These are phyloP conservation scores for Saguinus imperator DNA, from an alignment of 2,113 vertebrate genomes.

Conservation along the genomic window DNA sequence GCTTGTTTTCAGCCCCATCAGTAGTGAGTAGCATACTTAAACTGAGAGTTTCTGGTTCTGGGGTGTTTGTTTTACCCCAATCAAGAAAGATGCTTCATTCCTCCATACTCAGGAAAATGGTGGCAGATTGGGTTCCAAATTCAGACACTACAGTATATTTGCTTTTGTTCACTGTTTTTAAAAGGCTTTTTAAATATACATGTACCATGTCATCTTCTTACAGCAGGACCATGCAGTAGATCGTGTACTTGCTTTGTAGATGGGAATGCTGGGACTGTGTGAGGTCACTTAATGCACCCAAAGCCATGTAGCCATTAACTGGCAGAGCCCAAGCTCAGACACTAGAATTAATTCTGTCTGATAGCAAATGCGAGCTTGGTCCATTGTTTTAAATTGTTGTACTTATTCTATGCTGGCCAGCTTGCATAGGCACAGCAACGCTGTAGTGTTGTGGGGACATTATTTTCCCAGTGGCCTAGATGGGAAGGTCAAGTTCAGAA, in stretches of 20 bases:
- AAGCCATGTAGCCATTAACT: not conserved
- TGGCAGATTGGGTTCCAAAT: not conserved
- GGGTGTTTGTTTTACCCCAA: not conserved
- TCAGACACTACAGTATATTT: not conserved
- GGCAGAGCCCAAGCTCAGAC: not conserved
- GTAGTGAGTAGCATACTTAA: not conserved
- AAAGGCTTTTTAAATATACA: not conserved
- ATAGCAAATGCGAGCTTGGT: rapidly evolving
- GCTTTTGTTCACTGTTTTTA: not conserved
- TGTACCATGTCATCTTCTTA: not conserved
- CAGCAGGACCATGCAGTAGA: not conserved
- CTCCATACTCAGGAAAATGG: not conserved
- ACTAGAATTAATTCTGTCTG: rapidly evolving
- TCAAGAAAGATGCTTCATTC: not conserved
- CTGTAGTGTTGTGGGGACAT: not conserved
- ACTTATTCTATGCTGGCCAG: rapidly evolving
- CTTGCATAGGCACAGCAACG: too few relatives aligned
- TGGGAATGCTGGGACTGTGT: not conserved
- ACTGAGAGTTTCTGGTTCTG: not conserved
- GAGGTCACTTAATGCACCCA: not conserved
- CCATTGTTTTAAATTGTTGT: rapidly evolving
- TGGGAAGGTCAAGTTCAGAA: not conserved
- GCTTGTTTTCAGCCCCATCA: too few relatives aligned
- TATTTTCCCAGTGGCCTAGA: rapidly evolving
- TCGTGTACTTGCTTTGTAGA: not conserved